Percentiles rank a stretch among this genome's conserved stretches.
Conservation (phyloP, 2,113 vertebrate species). For the Ceuthmochares aereus region DNA sequence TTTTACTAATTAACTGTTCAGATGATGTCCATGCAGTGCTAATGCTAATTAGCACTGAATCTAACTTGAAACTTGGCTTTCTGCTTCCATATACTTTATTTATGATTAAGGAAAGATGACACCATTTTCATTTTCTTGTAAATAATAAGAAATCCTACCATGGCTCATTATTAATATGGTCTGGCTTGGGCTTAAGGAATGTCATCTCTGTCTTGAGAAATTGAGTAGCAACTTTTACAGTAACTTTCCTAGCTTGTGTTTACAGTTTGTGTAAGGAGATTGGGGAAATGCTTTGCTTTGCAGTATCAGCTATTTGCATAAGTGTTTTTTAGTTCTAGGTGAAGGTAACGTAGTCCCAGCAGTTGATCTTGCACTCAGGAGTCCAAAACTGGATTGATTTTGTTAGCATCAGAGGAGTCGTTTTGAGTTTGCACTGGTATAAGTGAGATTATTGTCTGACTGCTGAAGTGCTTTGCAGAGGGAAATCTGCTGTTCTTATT, state of each 20-base stretch:
- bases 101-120: neutral
- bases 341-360: neutral
- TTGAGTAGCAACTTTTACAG: neutral
- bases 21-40: accelerated
- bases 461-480: neutral
- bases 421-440: neutral
- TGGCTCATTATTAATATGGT: neutral
- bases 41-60: neutral
- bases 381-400: neutral
- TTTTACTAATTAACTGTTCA: neutral
- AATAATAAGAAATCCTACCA: neutral
- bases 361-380: neutral
- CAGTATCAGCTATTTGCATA: neutral
- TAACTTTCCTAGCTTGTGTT: neutral
- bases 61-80: neutral
- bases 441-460: neutral
- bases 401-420: neutral
- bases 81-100: neutral
- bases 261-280: neutral
- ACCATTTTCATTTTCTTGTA: neutral
- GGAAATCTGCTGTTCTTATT: neutral
- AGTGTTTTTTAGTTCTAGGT: neutral
- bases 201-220: neutral
- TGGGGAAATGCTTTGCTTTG: neutral
- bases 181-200: neutral